These are phyloP conservation scores for Chrysolina oricalcia DNA, from an alignment of 2,888 invertebrate species.

Conservation along the genomic window DNA sequence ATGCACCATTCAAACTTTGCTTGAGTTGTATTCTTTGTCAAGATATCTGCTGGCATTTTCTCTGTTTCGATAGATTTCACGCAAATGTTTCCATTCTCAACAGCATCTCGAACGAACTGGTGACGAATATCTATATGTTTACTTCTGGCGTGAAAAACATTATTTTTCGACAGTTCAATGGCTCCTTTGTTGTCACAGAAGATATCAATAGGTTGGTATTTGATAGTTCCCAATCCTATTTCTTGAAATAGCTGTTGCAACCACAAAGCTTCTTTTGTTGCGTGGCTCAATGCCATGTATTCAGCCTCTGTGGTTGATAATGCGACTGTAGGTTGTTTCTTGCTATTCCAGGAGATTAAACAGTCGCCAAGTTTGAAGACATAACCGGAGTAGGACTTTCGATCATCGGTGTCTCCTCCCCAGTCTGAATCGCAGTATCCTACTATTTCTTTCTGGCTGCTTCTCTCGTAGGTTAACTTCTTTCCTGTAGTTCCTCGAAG, in stretches of 20 bases:
- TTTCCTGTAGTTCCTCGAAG: conserved; percentile 8
- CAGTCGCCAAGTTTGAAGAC: conserved; percentile 13
- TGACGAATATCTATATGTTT: conserved; percentile 31
- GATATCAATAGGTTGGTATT: conserved; percentile 11
- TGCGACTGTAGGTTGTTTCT: conserved; percentile 21
- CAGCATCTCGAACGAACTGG: conserved; percentile 25
- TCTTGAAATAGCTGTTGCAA: conserved; percentile 12
- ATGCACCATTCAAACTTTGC: conserved; percentile 18
- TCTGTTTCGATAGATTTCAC: conserved; percentile 12
- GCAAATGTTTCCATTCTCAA: conserved; percentile 3
- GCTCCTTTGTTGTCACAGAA: conserved; percentile 10
- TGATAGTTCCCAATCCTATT: conserved; percentile 4
- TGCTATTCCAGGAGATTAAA: conserved; percentile 15
- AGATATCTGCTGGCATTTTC: conserved; percentile 23
- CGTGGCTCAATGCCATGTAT: conserved; percentile 28
- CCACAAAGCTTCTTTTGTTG: conserved; percentile 11
- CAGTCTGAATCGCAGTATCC: conserved; percentile 33
- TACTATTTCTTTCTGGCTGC: neutral
- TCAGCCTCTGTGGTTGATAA: conserved; percentile 23
- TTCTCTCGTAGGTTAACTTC: conserved; percentile 5
- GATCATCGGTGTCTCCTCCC: conserved; percentile 24
- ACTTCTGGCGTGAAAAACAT: conserved; percentile 25
- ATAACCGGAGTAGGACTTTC: conserved; percentile 23
- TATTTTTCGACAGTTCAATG: conserved; percentile 15
- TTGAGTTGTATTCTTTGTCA: conserved; percentile 23